A percentile compares a stretch with the other conserved stretches of the same genome.
Evolutionary conservation across 2,797 vertebrate genomes (phyloP).

Genomic region (Phalloptychus januarius): DNA sequence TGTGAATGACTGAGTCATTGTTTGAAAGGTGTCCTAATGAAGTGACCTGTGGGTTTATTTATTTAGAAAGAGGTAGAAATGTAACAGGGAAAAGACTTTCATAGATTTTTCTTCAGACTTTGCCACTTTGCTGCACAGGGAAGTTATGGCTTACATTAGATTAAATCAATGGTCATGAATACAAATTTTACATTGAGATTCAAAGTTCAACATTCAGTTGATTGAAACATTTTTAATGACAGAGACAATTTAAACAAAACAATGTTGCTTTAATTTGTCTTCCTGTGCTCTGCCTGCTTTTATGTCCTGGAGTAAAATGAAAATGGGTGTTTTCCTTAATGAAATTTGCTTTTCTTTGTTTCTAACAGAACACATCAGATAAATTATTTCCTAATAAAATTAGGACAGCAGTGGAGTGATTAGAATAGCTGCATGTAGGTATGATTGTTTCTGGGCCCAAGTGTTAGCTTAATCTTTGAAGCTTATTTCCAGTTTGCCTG

Average conservation of each 20-base stretch:
- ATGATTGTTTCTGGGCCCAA: neutral
- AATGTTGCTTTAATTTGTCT: neutral
- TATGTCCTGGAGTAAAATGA: neutral
- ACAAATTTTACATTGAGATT: neutral
- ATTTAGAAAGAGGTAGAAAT: neutral
- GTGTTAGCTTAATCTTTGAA: neutral
- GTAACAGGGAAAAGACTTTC: neutral
- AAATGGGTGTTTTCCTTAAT: neutral
- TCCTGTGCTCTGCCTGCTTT: neutral
- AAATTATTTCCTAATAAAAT: neutral
- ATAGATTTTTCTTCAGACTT: neutral
- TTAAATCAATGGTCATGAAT: neutral
- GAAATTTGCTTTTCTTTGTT: neutral
- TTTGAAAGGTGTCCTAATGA: neutral
- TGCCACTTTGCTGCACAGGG: neutral
- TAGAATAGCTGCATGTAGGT: neutral
- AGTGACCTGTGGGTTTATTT: neutral
- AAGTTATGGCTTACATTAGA: neutral
- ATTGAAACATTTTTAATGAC: neutral
- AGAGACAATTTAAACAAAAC: neutral
- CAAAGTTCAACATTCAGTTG: neutral
- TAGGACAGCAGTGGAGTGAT: neutral
- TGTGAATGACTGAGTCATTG: neutral
- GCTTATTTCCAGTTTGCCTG: neutral
- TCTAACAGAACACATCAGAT: neutral